These are phyloP conservation scores for Xylota sylvarum DNA, from an alignment of 2,888 invertebrate species.

Conservation along the genomic window DNA sequence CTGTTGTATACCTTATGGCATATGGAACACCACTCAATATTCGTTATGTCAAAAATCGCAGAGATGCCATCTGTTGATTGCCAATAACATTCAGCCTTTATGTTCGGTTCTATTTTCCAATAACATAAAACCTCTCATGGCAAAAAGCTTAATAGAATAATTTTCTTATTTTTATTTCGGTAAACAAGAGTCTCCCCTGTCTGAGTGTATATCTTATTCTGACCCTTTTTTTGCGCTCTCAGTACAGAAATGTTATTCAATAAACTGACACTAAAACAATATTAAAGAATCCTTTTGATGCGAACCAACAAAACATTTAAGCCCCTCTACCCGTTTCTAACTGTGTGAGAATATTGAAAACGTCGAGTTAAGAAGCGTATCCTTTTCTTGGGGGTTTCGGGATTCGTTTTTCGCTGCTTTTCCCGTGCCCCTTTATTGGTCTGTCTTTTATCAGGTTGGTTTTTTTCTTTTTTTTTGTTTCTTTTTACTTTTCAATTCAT, in stretches of 20 bases:
- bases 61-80: background rate
- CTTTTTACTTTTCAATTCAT: background rate
- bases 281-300: slow-evolving; percentile 45
- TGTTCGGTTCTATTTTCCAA: background rate
- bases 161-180: slow-evolving; percentile 3
- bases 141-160: slow-evolving; percentile 4
- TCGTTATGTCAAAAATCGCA: background rate
- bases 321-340: background rate
- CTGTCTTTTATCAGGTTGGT: background rate
- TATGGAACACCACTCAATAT: no score
- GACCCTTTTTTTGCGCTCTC: slow-evolving; percentile 12
- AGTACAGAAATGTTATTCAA: slow-evolving; percentile 21
- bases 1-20: no score
- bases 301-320: slow-evolving; percentile 24
- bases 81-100: background rate
- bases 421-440: background rate
- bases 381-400: slow-evolving; percentile 23
- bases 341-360: slow-evolving; percentile 36
- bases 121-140: background rate
- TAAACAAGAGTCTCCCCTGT: background rate
- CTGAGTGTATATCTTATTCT: background rate
- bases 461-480: no score
- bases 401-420: background rate
- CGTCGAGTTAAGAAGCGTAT: slow-evolving; percentile 26
- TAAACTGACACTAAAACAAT: slow-evolving; percentile 55